These are phyloP conservation scores for Anarhynchus alexandrinus DNA, from an alignment of 2,113 vertebrate genomes.

Conservation along the genomic window DNA sequence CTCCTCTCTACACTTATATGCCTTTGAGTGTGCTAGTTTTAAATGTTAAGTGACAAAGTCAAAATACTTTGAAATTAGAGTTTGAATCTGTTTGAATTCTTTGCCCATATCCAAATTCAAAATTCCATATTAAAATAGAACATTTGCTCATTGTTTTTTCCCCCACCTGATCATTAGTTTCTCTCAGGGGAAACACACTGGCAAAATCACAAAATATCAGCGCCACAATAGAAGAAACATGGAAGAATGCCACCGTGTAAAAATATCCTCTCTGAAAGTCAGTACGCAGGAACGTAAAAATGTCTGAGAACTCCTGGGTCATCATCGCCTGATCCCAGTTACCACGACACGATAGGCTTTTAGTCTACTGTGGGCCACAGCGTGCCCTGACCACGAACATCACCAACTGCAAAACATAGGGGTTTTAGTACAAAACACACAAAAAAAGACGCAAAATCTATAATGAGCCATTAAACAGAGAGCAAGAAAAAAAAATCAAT, in stretches of 20 bases:
- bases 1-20: neutral
- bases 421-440: neutral
- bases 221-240: conserved; percentile 18
- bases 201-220: neutral
- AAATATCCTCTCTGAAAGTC: neutral
- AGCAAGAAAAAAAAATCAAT: neutral
- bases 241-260: conserved; percentile 4
- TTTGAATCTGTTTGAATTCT: neutral
- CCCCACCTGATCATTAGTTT: neutral
- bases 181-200: neutral
- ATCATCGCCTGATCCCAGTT: neutral
- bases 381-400: neutral
- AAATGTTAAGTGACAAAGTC: neutral
- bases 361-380: neutral
- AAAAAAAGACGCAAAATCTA: neutral
- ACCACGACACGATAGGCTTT: neutral
- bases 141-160: neutral
- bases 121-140: neutral
- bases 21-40: neutral
- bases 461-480: neutral
- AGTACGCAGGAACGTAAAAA: neutral
- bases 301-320: neutral
- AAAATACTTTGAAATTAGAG: neutral
- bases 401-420: neutral
- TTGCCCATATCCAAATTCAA: neutral